Evolutionary conservation across 2,113 vertebrate genomes (phyloP).

Genomic region (Vireo altiloquus): DNA sequence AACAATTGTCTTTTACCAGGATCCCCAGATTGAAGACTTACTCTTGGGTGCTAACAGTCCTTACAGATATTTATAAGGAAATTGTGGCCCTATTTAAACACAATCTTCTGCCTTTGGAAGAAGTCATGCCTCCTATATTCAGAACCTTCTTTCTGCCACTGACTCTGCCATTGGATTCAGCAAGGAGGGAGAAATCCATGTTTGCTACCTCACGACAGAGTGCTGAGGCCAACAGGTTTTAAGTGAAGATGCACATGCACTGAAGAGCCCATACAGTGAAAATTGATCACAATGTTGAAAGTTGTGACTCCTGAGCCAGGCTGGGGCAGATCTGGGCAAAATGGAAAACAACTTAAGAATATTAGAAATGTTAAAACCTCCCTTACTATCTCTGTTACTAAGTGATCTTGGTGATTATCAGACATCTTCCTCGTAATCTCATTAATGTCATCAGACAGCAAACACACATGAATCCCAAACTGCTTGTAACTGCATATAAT

Average conservation of each 20-base stretch:
- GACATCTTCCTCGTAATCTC: background rate
- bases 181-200: background rate
- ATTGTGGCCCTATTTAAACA: background rate
- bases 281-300: background rate
- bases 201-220: background rate
- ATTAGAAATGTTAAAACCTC: background rate
- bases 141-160: background rate
- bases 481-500: background rate
- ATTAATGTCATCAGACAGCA: background rate
- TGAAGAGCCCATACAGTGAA: background rate
- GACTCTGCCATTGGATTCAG: background rate
- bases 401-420: background rate
- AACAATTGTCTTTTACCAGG: background rate
- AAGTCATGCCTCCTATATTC: background rate
- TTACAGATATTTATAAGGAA: background rate
- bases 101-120: background rate
- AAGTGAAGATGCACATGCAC: background rate
- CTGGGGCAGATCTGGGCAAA: background rate
- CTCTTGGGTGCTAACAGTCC: background rate
- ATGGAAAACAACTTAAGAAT: background rate
- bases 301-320: background rate
- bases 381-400: background rate
- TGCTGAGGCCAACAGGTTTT: background rate
- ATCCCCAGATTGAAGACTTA: background rate
- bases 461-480: background rate